These are phyloP conservation scores for Leucoraja erinaceus DNA, from an alignment of 2,113 vertebrate species.

Conservation along the genomic window DNA sequence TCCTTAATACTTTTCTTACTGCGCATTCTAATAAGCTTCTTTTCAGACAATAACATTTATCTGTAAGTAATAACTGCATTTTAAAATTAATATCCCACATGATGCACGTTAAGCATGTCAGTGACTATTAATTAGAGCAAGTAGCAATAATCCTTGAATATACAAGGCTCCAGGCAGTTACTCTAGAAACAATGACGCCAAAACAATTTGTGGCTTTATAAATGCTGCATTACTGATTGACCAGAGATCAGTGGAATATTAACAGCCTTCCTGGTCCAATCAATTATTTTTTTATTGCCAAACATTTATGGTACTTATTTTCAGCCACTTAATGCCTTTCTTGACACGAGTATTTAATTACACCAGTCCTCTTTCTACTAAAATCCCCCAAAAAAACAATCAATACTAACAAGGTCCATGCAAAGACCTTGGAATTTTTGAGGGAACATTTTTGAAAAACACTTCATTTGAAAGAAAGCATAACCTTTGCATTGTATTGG, in stretches of 20 bases:
- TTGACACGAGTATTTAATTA: neutral
- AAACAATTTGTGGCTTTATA: neutral
- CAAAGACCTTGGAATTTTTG: neutral
- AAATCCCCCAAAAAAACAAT: neutral
- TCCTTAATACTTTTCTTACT: neutral
- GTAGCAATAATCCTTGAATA: neutral
- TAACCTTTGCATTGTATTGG: neutral
- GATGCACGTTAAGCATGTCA: slow-evolving; percentile 1
- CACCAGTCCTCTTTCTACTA: neutral
- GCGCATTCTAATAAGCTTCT: neutral
- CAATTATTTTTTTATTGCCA: neutral
- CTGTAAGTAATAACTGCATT: neutral
- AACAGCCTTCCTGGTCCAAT: neutral
- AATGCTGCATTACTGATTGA: neutral
- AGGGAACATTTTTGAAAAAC: too few species aligned
- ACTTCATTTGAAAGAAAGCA: neutral
- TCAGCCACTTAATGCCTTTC: neutral
- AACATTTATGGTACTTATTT: neutral
- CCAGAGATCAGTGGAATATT: neutral
- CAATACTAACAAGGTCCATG: neutral
- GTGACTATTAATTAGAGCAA: neutral
- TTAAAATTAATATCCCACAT: slow-evolving; percentile 18
- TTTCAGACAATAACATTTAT: too few species aligned
- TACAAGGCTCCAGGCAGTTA: slow-evolving; percentile 3
- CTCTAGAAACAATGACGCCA: neutral